A percentile compares a stretch with the other conserved stretches of the same genome.
These are phyloP conservation scores for Macaca mulatta DNA, from an alignment of 2,113 vertebrate genomes.

Conservation along the genomic window DNA sequence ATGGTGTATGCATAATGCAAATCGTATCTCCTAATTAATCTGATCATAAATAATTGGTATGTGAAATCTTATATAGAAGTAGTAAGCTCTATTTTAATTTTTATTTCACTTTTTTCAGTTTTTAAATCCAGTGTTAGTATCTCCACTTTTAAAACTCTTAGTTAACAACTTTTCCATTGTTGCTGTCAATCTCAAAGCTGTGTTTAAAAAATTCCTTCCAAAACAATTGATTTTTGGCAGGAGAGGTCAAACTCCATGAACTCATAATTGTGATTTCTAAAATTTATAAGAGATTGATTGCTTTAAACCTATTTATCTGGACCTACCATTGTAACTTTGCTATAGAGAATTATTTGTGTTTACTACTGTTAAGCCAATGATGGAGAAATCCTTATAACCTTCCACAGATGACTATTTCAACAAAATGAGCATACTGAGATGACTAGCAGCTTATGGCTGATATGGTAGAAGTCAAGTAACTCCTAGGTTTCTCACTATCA, in stretches of 20 bases:
- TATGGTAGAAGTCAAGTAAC: neutral
- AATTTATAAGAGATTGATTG: neutral
- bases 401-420: neutral
- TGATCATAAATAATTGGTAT: neutral
- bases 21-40: neutral
- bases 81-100: neutral
- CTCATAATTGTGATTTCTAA: slow-evolving; percentile 15
- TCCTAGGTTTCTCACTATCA: neutral
- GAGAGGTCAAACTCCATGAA: neutral
- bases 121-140: neutral
- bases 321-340: neutral
- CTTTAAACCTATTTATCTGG: neutral
- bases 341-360: neutral
- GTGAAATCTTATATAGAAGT: neutral
- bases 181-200: slow-evolving; percentile 1
- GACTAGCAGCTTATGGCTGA: neutral
- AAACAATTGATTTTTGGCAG: neutral
- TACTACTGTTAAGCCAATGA: neutral
- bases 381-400: neutral
- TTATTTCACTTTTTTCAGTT: neutral
- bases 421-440: neutral
- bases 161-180: neutral
- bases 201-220: neutral
- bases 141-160: neutral
- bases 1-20: neutral